Base-by-base conservation (phyloP, 2,113 vertebrate species). In the Heteronetta atricapilla region DNA sequence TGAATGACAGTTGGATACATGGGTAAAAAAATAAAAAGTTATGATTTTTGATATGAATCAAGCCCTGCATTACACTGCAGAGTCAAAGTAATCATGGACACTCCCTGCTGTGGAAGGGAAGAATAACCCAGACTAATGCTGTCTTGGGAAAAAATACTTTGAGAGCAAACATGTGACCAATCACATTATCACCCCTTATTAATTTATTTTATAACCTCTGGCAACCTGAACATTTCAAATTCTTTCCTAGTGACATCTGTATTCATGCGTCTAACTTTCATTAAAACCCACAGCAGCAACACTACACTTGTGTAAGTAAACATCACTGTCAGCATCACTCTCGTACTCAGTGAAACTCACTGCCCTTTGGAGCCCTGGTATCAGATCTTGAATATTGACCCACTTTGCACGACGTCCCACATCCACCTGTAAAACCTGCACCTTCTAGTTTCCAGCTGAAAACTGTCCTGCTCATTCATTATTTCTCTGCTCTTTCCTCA, bases 161-260 rank as follows among this genome's bases (percentile, higher is more conserved):
- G 67, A 94, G 85, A 88, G 69, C 80, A 91, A 88, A 84, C 67
- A 92, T 34, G 82, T 94, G 89, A 95, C 86, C 85, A 96, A 95
- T 93, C 86, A 46, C 89, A 93, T 95, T 95, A 91, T 67, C 89
- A 76, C 20, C 68, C 89, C 63, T 55, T 94, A 83, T 89, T 88
- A 93, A 75, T 93, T 80, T 90, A 82, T 96, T 94, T 95, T 83
- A 95, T 75, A 67, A 92, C 64, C 78, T 96, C 94, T 96, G 89
- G 64, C 92, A 92, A 95, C 78, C 75, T 81, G 60, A 93, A 93
- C 90, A 40, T 66, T 92, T 85, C 58, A 85, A 44, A 93, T 95
- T 96, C 83, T 90, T 95, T 91, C 38, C 88, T 82, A 20, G 74
- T 94, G 86, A 96, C 77, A 85, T 96, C 79, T 96, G 82, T 88